These are phyloP conservation scores for Caenorhabditis sulstoni DNA, from an alignment of 2,888 invertebrate species.

Conservation along the genomic window DNA sequence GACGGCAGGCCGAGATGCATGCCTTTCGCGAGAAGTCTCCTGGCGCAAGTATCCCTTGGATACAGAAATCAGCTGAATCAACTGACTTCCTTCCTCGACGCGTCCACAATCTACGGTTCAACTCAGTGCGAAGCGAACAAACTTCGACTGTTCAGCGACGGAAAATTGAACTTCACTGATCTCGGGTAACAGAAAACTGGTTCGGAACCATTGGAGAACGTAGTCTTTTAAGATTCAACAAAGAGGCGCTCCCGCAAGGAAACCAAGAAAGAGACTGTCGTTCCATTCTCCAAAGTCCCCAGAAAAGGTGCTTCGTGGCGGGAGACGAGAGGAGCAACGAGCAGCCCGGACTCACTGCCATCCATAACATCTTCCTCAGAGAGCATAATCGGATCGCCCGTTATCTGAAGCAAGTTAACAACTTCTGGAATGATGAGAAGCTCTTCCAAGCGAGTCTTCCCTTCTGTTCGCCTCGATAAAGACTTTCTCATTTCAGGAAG, in stretches of 20 bases:
- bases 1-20: slow-evolving; percentile 91
- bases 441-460: slow-evolving; percentile 76
- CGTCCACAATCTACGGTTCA: slow-evolving; percentile 92
- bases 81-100: slow-evolving; percentile 89
- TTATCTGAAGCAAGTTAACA: slow-evolving; percentile 77
- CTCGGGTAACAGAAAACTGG: slow-evolving; percentile 67
- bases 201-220: not conserved
- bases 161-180: slow-evolving; percentile 80
- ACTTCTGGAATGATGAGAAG: slow-evolving; percentile 81
- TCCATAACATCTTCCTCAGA: slow-evolving; percentile 79
- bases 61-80: slow-evolving; percentile 86
- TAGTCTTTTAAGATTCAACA: slow-evolving; percentile 68
- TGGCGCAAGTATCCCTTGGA: slow-evolving; percentile 89
- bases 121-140: slow-evolving; percentile 89
- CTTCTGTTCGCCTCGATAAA: not conserved
- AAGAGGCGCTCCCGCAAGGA: slow-evolving; percentile 80
- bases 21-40: slow-evolving; percentile 94
- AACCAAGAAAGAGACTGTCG: slow-evolving; percentile 80
- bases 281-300: slow-evolving; percentile 54
- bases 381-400: slow-evolving; percentile 80
- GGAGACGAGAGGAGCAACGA: slow-evolving; percentile 79
- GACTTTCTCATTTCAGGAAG: slow-evolving; percentile 80
- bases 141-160: slow-evolving; percentile 86
- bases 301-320: slow-evolving; percentile 64
- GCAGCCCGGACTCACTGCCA: slow-evolving; percentile 78